Percentiles rank a stretch among this genome's conserved stretches.
phyloP scores from a whole-genome alignment of 2,797 vertebrate genomes.

The Argentina silus region DNA sequence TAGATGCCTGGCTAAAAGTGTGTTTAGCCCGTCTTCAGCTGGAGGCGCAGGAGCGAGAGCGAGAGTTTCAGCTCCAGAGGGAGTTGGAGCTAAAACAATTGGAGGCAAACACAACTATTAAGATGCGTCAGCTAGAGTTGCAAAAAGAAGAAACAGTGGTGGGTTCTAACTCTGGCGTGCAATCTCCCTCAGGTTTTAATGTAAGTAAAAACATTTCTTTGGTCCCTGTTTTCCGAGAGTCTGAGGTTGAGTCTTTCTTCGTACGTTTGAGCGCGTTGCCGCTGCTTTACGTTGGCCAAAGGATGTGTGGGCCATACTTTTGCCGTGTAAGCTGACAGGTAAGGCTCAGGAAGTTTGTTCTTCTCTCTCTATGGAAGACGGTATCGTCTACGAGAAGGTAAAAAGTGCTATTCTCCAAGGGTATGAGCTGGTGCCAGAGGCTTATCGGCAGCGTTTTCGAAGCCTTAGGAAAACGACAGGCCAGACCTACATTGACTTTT shows the following conservation, averaged over 20 bases:
- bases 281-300: not conserved
- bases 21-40: too few species aligned
- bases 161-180: too few species aligned
- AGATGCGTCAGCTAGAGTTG: too few species aligned
- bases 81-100: not conserved
- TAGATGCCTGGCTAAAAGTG: too few species aligned
- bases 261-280: conserved; percentile 4
- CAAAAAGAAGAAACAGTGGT: too few species aligned
- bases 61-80: too few species aligned
- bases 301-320: conserved; percentile 1
- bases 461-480: not conserved
- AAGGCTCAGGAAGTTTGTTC: not conserved
- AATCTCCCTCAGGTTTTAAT: too few species aligned
- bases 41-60: too few species aligned
- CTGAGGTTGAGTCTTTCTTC: not conserved
- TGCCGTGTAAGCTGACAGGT: not conserved
- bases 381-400: not conserved
- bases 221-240: not conserved
- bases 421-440: conserved; percentile 8
- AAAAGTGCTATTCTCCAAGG: not conserved
- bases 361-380: not conserved
- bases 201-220: not conserved
- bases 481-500: conserved; percentile 6
- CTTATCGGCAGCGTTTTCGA: not conserved
- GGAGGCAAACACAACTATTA: too few species aligned